Evolutionary conservation across 2,888 invertebrate species (phyloP).

Genomic region (Xanthorhoe designata): DNA sequence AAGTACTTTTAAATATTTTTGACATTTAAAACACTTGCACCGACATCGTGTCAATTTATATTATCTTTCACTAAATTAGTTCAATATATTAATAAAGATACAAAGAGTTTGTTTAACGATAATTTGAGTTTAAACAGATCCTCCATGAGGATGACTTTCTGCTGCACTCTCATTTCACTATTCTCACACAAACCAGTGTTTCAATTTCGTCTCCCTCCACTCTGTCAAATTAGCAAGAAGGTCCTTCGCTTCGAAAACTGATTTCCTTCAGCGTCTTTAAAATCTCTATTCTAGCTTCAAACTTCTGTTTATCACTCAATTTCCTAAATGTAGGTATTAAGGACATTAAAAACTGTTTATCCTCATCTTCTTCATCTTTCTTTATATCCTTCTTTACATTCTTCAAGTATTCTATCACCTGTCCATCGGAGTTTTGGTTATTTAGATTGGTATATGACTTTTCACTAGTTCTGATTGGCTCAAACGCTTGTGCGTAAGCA

Average conservation of each 20-base stretch:
- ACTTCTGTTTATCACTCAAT: conserved; percentile 59
- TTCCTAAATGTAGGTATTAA: conserved; percentile 64
- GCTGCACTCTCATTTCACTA: no score
- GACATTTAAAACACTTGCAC: no score
- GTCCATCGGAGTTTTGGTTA: conserved; percentile 49
- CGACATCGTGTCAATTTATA: no score
- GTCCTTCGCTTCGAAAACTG: conserved; percentile 49
- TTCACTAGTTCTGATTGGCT: conserved; percentile 17
- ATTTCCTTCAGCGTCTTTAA: conserved; percentile 60
- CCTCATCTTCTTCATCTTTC: conserved; percentile 61
- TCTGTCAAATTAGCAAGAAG: conserved; percentile 24
- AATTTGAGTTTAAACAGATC: no score
- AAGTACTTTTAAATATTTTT: no score
- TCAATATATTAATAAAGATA: no score
- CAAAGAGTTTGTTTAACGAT: no score
- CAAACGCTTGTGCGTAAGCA: conserved; percentile 22
- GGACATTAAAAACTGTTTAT: conserved; percentile 66
- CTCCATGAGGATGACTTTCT: no score
- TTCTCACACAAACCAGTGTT: no score
- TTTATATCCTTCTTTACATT: conserved; percentile 47
- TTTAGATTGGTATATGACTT: neutral
- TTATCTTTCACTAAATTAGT: no score
- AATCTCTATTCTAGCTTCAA: conserved; percentile 66
- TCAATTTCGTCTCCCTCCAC: no score
- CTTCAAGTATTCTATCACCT: conserved; percentile 54